Base-by-base conservation (phyloP, 2,888 invertebrate genomes). In the Taenaris catops region DNA sequence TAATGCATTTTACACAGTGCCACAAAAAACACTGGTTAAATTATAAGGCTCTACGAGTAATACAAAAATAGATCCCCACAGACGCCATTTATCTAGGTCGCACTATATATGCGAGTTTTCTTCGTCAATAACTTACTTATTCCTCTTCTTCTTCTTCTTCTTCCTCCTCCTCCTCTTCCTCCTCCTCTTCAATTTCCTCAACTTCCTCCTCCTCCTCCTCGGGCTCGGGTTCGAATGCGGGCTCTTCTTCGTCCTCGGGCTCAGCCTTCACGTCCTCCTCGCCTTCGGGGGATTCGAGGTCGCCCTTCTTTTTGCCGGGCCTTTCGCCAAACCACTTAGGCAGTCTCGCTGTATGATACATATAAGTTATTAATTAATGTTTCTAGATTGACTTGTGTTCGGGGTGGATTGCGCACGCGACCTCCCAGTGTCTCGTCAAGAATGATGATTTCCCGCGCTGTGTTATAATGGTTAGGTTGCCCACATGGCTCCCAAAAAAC, bases 311-410 rank as follows among this genome's bases (percentile, higher is more conserved):
- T 87, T 95, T 96, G 90, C 96, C 96, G 54, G 96, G 96, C 86
- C 96, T 91, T 88, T 96, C 96, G 63, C 96, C 96, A 91, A 96
- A 96, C 96, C 96, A 96, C 87, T 96, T 96, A 62, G 96, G 96
- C 87, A 96, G 89, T 90, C 94, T 93, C 89, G 96, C 96, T 96
- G 76, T 65, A 23, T 26, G 11, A 9, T 6, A 23, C 1, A 20
- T 8, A 23, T 16, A 2, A 3, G 8, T 29, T 29, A 34, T 11
- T n/a, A 6, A 4, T 21, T 12, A 7, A 14, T 9, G 17, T 20
- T 7, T 7, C 3, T 19, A 2, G 7, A 19, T 19, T 19, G 1
- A 19, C 5, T 19, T 6, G 16, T 17, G 16, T 17, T 17, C 6
- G 6, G 16, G 4, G 16, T 17, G 1, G 1, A 17, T n/a, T n/a